Evolutionary conservation across 37 sponge, comb jelly and placozoan genomes (phyloP).

Genomic region (Cladorhizidae sp.): DNA sequence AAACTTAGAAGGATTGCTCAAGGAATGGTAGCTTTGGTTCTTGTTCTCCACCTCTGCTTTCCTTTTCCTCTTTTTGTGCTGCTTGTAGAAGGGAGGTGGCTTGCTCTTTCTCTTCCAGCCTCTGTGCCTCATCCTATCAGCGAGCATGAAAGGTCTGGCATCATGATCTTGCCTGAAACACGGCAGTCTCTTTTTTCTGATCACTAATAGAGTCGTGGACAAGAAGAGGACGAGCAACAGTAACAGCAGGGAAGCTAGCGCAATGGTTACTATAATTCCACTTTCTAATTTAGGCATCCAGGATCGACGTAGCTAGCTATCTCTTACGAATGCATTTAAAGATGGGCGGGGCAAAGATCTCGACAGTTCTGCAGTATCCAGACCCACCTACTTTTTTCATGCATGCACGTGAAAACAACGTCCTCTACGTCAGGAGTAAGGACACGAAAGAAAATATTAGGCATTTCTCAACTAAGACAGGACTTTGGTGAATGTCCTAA

Average conservation of each 20-base stretch:
- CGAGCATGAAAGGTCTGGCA: constrained; percentile 14
- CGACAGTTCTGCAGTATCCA: not conserved
- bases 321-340: too few species aligned
- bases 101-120: constrained; percentile 1
- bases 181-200: constrained; percentile 25
- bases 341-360: constrained; percentile 26
- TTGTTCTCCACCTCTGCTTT: constrained; percentile 2
- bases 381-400: constrained; percentile 57
- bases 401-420: too few species aligned
- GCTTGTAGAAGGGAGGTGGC: not conserved
- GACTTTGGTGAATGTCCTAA: too few species aligned
- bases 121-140: constrained; percentile 12
- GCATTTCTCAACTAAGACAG: too few species aligned
- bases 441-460: too few species aligned
- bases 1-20: constrained; percentile 3
- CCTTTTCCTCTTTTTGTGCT: not conserved
- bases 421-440: too few species aligned
- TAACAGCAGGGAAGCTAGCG: constrained; percentile 29
- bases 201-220: constrained; percentile 9
- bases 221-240: constrained; percentile 19
- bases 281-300: not conserved
- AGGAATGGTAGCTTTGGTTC: constrained; percentile 7
- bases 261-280: not conserved
- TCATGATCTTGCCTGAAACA: constrained; percentile 39
- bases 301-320: not conserved